Percentiles rank a stretch among this genome's conserved stretches.
Conservation (phyloP, 30 jellyfish, hydroid and myxozoan genomes). For the Chironex yamaguchii region DNA sequence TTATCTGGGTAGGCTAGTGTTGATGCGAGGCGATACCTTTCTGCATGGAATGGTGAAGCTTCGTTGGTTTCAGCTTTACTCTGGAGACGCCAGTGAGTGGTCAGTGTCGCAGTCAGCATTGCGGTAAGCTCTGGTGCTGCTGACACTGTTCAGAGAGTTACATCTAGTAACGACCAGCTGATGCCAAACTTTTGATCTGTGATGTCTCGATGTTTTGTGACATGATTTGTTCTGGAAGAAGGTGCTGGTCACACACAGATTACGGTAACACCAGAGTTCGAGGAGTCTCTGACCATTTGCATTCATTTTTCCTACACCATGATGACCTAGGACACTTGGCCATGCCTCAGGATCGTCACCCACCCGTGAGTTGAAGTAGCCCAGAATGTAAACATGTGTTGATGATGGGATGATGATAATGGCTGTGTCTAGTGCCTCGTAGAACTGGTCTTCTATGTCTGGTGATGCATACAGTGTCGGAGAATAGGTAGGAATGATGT, state of each 20-base stretch:
- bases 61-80: conserved; percentile 15
- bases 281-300: conserved; percentile 41
- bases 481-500: conserved; percentile 28
- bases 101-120: conserved; percentile 68
- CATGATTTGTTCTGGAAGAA: conserved; percentile 35
- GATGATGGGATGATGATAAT: conserved; percentile 1
- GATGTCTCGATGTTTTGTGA: conserved; percentile 32
- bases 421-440: conserved; percentile 39
- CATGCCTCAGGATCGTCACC: conserved; percentile 31
- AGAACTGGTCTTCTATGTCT: conserved; percentile 14
- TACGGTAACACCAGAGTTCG: conserved; percentile 11
- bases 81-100: conserved; percentile 59
- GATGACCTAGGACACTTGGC: conserved; percentile 39
- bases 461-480: conserved; percentile 14
- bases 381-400: conserved; percentile 18
- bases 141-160: conserved; percentile 16
- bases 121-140: conserved; percentile 43
- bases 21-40: no score
- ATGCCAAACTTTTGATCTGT: conserved; percentile 50
- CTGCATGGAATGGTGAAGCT: not conserved
- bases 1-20: conserved; percentile 1
- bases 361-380: conserved; percentile 56
- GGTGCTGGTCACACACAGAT: conserved; percentile 51
- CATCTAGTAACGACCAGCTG: conserved; percentile 45
- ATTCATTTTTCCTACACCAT: conserved; percentile 39